Conservation (phyloP, 2,888 invertebrate genomes). For the Nephrotoma guestfalica region DNA sequence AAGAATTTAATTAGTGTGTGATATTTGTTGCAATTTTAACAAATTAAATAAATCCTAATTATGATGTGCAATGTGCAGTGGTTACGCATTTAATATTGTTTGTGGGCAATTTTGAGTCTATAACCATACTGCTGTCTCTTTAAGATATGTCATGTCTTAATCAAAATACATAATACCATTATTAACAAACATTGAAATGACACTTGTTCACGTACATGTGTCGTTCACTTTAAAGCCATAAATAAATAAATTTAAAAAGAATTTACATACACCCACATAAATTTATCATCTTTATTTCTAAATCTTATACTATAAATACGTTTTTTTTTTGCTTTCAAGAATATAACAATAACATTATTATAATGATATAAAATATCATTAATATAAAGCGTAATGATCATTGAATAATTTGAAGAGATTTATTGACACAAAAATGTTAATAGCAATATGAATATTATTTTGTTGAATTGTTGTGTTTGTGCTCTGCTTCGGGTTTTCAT, state of each 20-base stretch:
- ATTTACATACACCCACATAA: background rate
- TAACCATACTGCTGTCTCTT: no score
- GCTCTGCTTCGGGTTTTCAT: background rate
- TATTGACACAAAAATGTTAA: background rate
- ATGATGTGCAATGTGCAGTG: no score
- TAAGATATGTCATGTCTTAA: background rate
- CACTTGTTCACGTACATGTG: background rate
- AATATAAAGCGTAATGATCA: background rate
- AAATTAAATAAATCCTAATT: background rate
- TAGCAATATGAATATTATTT: background rate
- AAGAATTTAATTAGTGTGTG: background rate
- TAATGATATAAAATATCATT: background rate
- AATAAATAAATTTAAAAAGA: background rate
- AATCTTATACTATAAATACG: background rate
- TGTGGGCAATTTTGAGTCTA: background rate
- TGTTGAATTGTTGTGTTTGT: background rate
- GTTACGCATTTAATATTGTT: background rate
- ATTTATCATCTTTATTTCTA: background rate
- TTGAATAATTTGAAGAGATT: background rate
- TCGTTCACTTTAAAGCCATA: background rate
- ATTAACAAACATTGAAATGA: background rate
- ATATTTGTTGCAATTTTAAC: background rate
- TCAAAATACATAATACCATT: background rate
- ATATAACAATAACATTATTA: background rate
- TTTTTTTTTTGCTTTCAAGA: background rate